phyloP scores from a whole-genome alignment of 2,797 vertebrate genomes.

The Xiphophorus birchmanni region DNA sequence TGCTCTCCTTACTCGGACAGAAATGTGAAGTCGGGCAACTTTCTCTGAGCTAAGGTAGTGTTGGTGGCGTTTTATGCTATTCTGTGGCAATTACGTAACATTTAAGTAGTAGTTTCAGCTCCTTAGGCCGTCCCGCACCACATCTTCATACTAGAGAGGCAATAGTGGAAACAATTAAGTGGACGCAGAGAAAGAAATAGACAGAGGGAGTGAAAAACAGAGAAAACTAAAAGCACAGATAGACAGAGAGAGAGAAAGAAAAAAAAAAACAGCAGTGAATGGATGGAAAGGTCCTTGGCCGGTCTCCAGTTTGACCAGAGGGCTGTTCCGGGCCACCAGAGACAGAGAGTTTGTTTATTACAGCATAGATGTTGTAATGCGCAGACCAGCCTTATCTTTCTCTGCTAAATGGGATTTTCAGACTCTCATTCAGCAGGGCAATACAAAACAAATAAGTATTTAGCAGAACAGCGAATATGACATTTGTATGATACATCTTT shows the following conservation, averaged over 20 bases:
- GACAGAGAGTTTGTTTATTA: conserved; percentile 34
- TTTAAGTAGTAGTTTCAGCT: conserved; percentile 21
- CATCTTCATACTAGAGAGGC: conserved; percentile 29
- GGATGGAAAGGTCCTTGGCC: conserved; percentile 72
- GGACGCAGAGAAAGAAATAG: conserved; percentile 18
- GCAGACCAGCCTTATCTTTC: conserved; percentile 7
- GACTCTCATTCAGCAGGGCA: neutral
- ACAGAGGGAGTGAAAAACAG: conserved; percentile 19
- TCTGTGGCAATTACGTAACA: conserved; percentile 12
- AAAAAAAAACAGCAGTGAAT: conserved; percentile 57
- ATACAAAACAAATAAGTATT: neutral
- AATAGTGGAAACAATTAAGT: conserved; percentile 57
- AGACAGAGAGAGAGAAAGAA: conserved; percentile 13
- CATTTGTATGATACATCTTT: neutral
- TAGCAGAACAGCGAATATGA: neutral
- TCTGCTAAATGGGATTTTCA: neutral
- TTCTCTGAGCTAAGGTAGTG: neutral
- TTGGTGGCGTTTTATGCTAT: neutral
- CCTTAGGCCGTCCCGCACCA: conserved; percentile 31
- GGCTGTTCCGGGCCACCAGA: conserved; percentile 61
- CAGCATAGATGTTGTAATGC: conserved; percentile 17
- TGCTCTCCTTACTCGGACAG: conserved; percentile 20
- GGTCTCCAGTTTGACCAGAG: conserved; percentile 72
- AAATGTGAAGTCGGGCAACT: conserved; percentile 17
- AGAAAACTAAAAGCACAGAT: conserved; percentile 46